Evolutionary conservation across 1,140 invertebrate species (phyloP), one percentile per base, ranked within the genome.

Genomic region (Drosophila subobscura): DNA sequence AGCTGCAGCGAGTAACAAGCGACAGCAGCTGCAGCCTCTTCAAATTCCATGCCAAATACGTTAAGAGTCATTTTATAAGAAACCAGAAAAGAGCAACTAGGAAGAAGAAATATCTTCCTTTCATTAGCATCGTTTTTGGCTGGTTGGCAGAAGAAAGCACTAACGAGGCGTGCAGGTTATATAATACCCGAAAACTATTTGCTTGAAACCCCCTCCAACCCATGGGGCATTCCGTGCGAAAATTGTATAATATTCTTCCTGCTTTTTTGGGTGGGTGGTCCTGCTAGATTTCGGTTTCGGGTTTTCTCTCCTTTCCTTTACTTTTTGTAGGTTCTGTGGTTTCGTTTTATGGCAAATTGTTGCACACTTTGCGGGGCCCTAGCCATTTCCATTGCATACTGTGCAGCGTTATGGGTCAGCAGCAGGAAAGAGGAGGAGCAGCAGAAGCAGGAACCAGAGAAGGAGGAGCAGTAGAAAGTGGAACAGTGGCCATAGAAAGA

Each of bases 341-440:
- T 81, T 81, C 79, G 56, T 65, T 81, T 77, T 77, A 70, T 56
- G 65, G 73, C 70, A 81, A 81, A 83, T 81, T 81, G 79, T 81
- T 81, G 79, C 78, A 81, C 81, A 77, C 73, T 74, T 81, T 65
- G 56, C 54, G 46, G 65, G 29, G 41, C 49, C 42, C 37, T 66
- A 44, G 12, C 53, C 42, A 27, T 44, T 55, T 72, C 59, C 54
- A 29, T 42, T 45, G 75, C 74, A 78, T 58, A 72, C 61, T 77
- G 68, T 46, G 41, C 27, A 50, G 51, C 63, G 78, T 73, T 74
- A 81, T 83, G 78, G 79, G 33, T 37, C 33, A 37, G 70, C 64
- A 70, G 66, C 52, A 49, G 78, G 68, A 77, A 58, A 45, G 1
- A 58, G 25, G 22, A n/a, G 12, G n/a, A 37, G 52, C 37, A 41